Evolutionary conservation across 2,888 invertebrate genomes (phyloP).

Genomic region (Rhagophthalmus giganteus): DNA sequence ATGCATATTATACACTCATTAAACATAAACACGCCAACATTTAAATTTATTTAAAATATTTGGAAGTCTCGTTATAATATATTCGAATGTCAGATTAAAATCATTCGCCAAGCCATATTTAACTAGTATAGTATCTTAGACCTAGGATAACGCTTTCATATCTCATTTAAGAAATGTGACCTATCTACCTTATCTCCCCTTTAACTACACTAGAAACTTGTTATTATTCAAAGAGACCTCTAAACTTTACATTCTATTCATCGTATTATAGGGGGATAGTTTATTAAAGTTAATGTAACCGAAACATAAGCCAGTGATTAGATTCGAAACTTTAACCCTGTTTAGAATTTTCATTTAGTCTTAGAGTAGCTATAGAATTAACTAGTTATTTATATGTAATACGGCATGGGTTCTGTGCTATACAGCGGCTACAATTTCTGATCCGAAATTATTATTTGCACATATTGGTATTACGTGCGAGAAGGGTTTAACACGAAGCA

Average conservation of each 20-base stretch:
- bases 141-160: conserved; percentile 16
- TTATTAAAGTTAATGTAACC: conserved; percentile 6
- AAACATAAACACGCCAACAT: no score
- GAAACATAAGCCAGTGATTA: conserved; percentile 1
- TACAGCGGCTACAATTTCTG: no score
- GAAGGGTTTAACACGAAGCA: no score
- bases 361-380: no score
- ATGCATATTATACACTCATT: no score
- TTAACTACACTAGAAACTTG: conserved; percentile 12
- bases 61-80: no score
- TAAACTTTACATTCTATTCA: conserved; percentile 5
- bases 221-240: conserved; percentile 16
- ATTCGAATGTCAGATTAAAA: conserved; percentile 16
- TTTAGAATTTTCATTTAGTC: neutral
- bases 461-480: no score
- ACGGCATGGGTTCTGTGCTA: no score
- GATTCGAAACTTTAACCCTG: neutral
- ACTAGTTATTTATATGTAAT: no score
- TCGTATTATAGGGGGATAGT: conserved; percentile 8
- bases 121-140: conserved; percentile 16
- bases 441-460: no score
- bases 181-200: conserved; percentile 19
- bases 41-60: no score
- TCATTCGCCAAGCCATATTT: conserved; percentile 17
- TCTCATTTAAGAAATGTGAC: conserved; percentile 20